phyloP scores from a whole-genome alignment of 2,797 vertebrate species.

The Lerista edwardsae region DNA sequence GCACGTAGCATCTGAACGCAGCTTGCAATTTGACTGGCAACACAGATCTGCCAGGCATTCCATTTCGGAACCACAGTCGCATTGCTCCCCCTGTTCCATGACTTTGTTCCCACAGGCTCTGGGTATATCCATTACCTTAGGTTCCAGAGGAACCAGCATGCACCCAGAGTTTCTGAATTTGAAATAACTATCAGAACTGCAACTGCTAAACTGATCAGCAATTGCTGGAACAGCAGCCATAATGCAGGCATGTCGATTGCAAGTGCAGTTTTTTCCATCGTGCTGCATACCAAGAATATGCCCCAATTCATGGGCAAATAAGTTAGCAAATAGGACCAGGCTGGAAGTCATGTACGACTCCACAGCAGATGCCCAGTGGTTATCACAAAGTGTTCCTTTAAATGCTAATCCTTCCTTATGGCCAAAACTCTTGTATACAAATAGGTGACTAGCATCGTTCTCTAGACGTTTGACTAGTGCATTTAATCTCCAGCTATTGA shows the following conservation, averaged over 20 bases:
- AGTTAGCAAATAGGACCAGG: slow-evolving; percentile 34
- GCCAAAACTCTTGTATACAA: slow-evolving; percentile 29
- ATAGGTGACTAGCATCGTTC: slow-evolving; percentile 65
- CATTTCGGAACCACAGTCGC: slow-evolving; percentile 61
- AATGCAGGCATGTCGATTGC: slow-evolving; percentile 52
- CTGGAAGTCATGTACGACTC: not conserved
- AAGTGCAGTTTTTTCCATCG: slow-evolving; percentile 3
- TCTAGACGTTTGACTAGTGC: not conserved
- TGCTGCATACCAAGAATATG: slow-evolving; percentile 38
- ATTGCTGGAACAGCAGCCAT: slow-evolving; percentile 2
- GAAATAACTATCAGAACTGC: slow-evolving; percentile 57
- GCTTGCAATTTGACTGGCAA: slow-evolving; percentile 18
- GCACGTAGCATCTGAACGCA: slow-evolving; percentile 52
- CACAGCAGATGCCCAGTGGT: not conserved
- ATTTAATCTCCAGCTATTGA: slow-evolving; percentile 34
- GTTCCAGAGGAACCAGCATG: slow-evolving; percentile 40
- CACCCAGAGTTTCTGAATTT: not conserved
- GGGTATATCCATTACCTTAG: not conserved
- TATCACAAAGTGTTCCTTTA: slow-evolving; percentile 44
- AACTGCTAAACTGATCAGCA: slow-evolving; percentile 67
- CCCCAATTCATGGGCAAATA: slow-evolving; percentile 28
- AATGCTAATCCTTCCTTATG: slow-evolving; percentile 37
- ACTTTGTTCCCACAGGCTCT: slow-evolving; percentile 62
- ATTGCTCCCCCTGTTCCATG: slow-evolving; percentile 58
- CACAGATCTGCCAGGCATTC: slow-evolving; percentile 58